Evolutionary conservation across 2,888 invertebrate genomes (phyloP), one percentile per base, ranked within the genome.

Genomic region (Parnassius orleans): DNA sequence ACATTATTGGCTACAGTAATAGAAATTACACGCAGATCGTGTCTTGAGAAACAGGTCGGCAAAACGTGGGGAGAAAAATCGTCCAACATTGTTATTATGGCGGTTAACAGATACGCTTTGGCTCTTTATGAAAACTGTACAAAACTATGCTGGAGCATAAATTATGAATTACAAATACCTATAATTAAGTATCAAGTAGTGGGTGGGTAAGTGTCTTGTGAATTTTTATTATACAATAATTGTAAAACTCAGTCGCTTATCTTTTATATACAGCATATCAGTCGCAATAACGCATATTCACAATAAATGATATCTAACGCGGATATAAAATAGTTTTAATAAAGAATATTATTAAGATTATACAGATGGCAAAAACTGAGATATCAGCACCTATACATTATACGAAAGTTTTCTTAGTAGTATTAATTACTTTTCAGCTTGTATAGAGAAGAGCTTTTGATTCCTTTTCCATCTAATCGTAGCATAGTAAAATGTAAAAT

Each of bases 71-170:
- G 58, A 65, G 66, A 66, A 69, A 66, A 66, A 15, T 61, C 60
- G 50, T 60, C 61, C 53, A 67, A 66, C 57, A 65, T 58, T 67
- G 65, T 69, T 64, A 78, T 79, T 77, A 84, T 82, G 83, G 82
- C 84, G 77, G 75, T 80, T 79, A 80, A 80, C 73, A 79, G 73
- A 80, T 70, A 77, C 75, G 77, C 85, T 86, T 86, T 86, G 85
- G 86, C 83, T 79, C 79, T 75, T 69, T 71, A 60, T 47, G 60
- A 9, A 59, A 63, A 56, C 15, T 60, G 48, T 53, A 63, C 53
- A 63, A 42, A 63, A 33, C 33, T 33, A 53, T 48, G 61, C 47
- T 54, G 46, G 24, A 46, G 51, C 47, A 63, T 59, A 63, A 41
- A 55, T n/a, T 56, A 14, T 42, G 42, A 53, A 51, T 53, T 60